A percentile compares a stretch with the other conserved stretches of the same genome.
Conservation (phyloP, 2,888 invertebrate genomes). For the Scaptodrosophila latifasciaeformis region DNA sequence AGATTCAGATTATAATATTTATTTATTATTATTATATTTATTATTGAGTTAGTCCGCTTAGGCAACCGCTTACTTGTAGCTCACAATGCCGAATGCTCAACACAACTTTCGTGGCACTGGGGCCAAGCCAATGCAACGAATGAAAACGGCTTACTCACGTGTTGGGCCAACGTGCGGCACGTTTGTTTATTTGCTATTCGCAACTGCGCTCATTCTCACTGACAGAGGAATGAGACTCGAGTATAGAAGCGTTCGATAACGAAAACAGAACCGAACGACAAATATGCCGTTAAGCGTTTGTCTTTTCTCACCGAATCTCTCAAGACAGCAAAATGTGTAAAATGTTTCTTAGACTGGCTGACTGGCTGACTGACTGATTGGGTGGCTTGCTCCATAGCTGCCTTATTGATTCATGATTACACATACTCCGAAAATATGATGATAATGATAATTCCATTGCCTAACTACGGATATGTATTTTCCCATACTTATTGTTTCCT, state of each 20-base stretch:
- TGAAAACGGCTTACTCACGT: conserved; percentile 63
- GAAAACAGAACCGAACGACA: conserved; percentile 23
- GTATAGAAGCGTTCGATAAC: conserved; percentile 21
- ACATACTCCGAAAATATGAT: too few species aligned
- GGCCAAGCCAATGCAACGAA: conserved; percentile 15
- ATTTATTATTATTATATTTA: neutral
- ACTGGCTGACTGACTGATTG: too few species aligned
- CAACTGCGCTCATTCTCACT: conserved; percentile 4
- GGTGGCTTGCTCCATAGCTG: too few species aligned
- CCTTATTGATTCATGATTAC: conserved; percentile 22
- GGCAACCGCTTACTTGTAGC: conserved; percentile 49
- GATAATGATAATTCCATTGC: too few species aligned
- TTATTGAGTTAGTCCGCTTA: conserved; percentile 22
- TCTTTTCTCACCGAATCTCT: conserved; percentile 2
- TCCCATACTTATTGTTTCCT: too few species aligned
- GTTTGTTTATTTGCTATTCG: conserved; percentile 40
- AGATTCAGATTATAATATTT: neutral
- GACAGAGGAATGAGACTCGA: too few species aligned
- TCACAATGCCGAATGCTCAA: conserved; percentile 51
- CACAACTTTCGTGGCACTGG: conserved; percentile 10
- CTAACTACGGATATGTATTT: too few species aligned
- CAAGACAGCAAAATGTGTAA: too few species aligned
- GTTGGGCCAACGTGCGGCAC: conserved; percentile 67
- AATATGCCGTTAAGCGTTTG: neutral
- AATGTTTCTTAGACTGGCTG: too few species aligned